phyloP scores from a whole-genome alignment of 2,888 invertebrate genomes.

The Macaria notata region DNA sequence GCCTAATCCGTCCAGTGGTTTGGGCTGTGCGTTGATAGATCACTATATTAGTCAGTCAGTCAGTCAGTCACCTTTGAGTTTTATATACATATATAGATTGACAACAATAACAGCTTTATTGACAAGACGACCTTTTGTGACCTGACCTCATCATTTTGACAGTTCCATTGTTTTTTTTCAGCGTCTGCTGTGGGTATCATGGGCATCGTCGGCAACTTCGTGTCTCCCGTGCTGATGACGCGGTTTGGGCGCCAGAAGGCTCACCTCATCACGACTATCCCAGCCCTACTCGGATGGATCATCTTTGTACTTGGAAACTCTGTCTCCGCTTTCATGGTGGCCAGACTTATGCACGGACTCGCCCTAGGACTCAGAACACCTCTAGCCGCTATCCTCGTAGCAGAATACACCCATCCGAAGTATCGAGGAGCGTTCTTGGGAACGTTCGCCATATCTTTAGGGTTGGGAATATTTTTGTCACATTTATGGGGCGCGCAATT shows the following conservation, averaged over 20 bases:
- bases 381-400: slow-evolving; percentile 79
- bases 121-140: no score
- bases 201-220: slow-evolving; percentile 75
- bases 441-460: slow-evolving; percentile 83
- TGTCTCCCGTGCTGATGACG: slow-evolving; percentile 80
- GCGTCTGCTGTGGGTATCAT: slow-evolving; percentile 72
- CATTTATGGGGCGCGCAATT: slow-evolving; percentile 85
- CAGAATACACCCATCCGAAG: slow-evolving; percentile 83
- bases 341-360: slow-evolving; percentile 73
- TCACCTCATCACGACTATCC: slow-evolving; percentile 73
- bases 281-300: slow-evolving; percentile 77
- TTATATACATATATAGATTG: no score
- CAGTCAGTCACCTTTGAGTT: no score
- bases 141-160: no score
- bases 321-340: slow-evolving; percentile 65
- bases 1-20: no score
- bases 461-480: slow-evolving; percentile 84
- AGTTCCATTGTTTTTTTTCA: slow-evolving; percentile 45
- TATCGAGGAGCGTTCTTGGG: slow-evolving; percentile 85
- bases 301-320: slow-evolving; percentile 67
- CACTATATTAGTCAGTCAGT: no score
- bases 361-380: slow-evolving; percentile 80
- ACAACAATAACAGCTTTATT: no score
- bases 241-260: slow-evolving; percentile 81
- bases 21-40: no score